Evolutionary conservation across 2,797 vertebrate species (phyloP).

Genomic region (Hypotaenidia okinawae): DNA sequence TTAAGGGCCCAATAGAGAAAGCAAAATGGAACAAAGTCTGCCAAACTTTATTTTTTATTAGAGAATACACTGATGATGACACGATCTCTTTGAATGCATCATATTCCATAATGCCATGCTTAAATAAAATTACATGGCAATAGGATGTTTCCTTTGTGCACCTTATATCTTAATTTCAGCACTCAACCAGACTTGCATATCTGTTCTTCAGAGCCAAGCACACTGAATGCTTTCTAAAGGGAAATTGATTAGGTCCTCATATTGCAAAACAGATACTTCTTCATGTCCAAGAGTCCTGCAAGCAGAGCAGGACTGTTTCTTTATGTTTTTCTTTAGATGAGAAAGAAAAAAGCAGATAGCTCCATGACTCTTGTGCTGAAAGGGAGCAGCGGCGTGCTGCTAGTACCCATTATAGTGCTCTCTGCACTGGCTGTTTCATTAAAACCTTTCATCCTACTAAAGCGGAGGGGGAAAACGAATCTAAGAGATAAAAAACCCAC

Average conservation of each 20-base stretch:
- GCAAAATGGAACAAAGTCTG: neutral
- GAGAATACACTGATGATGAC: neutral
- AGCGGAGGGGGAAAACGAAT: neutral
- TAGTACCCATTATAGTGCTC: neutral
- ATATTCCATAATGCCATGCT: neutral
- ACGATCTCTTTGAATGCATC: neutral
- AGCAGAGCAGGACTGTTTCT: neutral
- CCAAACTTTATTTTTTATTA: neutral
- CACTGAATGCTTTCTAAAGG: neutral
- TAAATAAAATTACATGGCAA: neutral
- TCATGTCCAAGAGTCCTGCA: neutral
- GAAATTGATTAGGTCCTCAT: neutral
- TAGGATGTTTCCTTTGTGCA: neutral
- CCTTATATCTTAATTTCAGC: neutral
- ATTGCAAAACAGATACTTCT: neutral
- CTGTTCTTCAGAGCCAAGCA: neutral
- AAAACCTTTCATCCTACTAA: conserved; percentile 1
- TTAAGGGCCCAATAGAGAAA: neutral
- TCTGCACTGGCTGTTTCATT: neutral
- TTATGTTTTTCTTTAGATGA: neutral
- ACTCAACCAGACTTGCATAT: neutral
- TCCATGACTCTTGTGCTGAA: neutral
- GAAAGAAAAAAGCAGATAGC: neutral
- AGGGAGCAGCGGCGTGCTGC: neutral
- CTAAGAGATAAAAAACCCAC: neutral